Evolutionary conservation across 2,888 invertebrate genomes (phyloP), one percentile per base, ranked within the genome.

Genomic region (Trissolcus brochymenae): DNA sequence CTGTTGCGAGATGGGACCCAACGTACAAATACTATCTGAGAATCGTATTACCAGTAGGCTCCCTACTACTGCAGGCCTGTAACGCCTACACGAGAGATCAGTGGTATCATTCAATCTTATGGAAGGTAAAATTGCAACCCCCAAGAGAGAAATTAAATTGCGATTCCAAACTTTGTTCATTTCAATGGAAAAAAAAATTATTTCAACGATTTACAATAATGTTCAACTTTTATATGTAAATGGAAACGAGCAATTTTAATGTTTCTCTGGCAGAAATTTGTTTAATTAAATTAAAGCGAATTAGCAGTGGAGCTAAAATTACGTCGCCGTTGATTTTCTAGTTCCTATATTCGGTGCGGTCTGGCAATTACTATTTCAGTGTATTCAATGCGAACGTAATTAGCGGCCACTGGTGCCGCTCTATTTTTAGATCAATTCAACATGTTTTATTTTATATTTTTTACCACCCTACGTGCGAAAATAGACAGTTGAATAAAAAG

Each of bases 61-160:
- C 95, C 14, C 90, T 95, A 41, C 90, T 95, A 21, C 88, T 92
- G 55, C 92, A 95, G 94, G 94, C 94, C 41, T 93, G 92, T 84
- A 95, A 94, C 86, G 92, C 93, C 51, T 95, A 95, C 85, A 92
- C 94, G n/a, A 90, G 95, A 87, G 95, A 95, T 90, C 95, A 95
- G 88, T 95, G 95, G 95, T 93, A 93, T 80, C 93, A 95, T 87
- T 95, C 95, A 62, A 93, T 95, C 83, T 90, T 93, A 76, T 95
- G 95, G 95, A 93, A 92, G 92, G 95, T 95, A 89, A 82, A 40
- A 65, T 21, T 4, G 7, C 35, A 61, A 61, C n/a, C 43, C 13
- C 6, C n/a, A 6, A 3, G 13, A 11, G 0, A 43, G 2, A 9
- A 25, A 25, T 4, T 6, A 51, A 16, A 49, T 43, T 43, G n/a